Base-by-base conservation (phyloP, 2,888 invertebrate genomes). In the Caenorhabditis plicata region DNA sequence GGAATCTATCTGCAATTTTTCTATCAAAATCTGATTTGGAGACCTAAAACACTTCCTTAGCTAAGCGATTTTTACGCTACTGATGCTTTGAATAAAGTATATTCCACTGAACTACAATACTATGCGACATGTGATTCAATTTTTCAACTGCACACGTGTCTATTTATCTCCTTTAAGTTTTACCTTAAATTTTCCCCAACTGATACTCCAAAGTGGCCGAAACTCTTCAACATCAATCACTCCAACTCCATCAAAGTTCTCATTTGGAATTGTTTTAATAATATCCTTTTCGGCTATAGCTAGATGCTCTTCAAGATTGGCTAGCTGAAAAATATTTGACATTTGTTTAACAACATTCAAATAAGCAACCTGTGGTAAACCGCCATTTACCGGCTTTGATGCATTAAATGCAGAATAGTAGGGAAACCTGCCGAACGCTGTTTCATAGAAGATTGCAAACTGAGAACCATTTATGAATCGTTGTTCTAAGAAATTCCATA, bases 201-300 rank as follows among this genome's bases (percentile, higher is more conserved):
- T 66, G 23, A 68, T 45, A 27, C 60, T 49, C 46, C 55, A 68
- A 43, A 53, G 46, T 8, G 66, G 68, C 9, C 71, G 47, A 46
- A 66, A 71, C 33, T 71, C 68, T 41, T 71, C 68, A 25, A 71
- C 57, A 43, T 71, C 71, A 26, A 71, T 33, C 8, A 71, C 57
- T 4, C 64, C 71, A 13, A 65, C 57, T 17, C 71, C 71, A 25
- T 43, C 40, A 40, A 64, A 71, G 25, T 56, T 27, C 29, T 54
- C 54, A 32, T 66, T 50, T 0, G 71, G 71, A 22, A 71, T 71
- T 0, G 46, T 62, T 13, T 46, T 38, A 2, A 41, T 39, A 32
- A 62, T 62, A 35, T 62, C 22, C 11, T 48, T 50, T 26, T 53
- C 49, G 7, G 60, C 60, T 19, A 44, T 23, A 3, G 19, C 26